Base-by-base conservation (phyloP, 2,797 vertebrate species). In the Tolypeutes matacus region DNA sequence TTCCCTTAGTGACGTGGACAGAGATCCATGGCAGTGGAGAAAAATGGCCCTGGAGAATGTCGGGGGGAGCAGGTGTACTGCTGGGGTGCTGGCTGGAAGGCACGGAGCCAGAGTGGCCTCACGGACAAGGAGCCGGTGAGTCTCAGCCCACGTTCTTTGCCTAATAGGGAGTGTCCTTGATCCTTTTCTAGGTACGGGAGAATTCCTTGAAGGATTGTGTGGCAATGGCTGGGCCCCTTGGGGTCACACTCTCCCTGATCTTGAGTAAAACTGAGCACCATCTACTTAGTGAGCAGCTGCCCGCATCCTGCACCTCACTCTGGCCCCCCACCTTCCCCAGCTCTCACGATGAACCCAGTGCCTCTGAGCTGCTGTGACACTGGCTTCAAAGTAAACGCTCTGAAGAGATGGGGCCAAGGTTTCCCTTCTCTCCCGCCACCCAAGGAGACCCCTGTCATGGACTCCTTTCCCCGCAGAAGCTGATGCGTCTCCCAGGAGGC, bases 401-500 rank as follows among this genome's bases (percentile, higher is more conserved):
- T 98, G 98, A 98, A 97, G 97, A 58, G 49, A 69, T 75, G 27
- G 89, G 65, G 53, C 18, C 0, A 6, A 42, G 34, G 20, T 20
- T 29, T 23, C 34, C 39, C 53, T 29, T 23, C 34, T 7, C 53
- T 3, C 7, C 1, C 75, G 51, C 4, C 3, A 1, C 25, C 21
- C 27, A 4, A 14, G 39, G 20, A 10, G 64, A 34, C 0, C 7
- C 39, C 39, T 10, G 20, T 94, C 64, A 93, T 72, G 0, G 0
- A 0, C 34, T 34, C 23, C 73, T 82, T 39, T 20, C 34, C 31
- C 82, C 75, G 1, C 96, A 99, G 99, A 99, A 99, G 96, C 95
- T 99, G 75, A 98, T 99, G 73, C 99, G 99, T 11, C 99, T 99
- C 42, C 99, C 99, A 0, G 99, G 99, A 96, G 99, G 99, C 13